phyloP scores from a whole-genome alignment of 1,140 invertebrate genomes.

The Popillia japonica region DNA sequence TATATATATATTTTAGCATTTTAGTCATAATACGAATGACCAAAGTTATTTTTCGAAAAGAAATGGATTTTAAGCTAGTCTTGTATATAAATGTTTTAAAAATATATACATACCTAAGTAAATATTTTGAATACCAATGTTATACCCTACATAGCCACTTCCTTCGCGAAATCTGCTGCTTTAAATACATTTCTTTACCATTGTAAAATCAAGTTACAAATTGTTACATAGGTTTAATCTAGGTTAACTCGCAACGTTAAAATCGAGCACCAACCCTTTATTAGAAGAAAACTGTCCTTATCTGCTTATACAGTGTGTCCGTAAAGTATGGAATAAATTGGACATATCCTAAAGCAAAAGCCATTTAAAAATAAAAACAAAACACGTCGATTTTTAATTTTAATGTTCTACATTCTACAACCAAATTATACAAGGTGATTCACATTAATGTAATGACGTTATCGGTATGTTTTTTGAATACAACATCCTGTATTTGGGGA shows the following conservation, averaged over 20 bases:
- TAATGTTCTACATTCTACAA: too few species aligned
- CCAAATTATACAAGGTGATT: too few species aligned
- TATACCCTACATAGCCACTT: background rate
- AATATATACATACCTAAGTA: background rate
- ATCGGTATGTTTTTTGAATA: too few species aligned
- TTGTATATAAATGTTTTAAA: conserved; percentile 24
- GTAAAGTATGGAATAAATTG: too few species aligned
- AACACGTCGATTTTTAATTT: too few species aligned
- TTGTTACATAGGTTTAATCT: background rate
- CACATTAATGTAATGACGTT: too few species aligned
- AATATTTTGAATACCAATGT: conserved; percentile 20
- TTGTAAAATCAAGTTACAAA: background rate
- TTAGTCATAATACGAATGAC: conserved; percentile 12
- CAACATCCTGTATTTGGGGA: too few species aligned
- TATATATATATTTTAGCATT: background rate
- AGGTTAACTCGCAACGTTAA: background rate
- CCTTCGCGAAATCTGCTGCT: background rate
- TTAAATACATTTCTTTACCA: too few species aligned
- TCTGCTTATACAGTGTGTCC: too few species aligned
- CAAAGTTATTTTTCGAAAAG: conserved; percentile 28
- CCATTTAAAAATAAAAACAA: too few species aligned
- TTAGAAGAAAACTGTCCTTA: too few species aligned
- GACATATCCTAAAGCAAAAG: too few species aligned
- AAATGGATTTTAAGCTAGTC: conserved; percentile 1
- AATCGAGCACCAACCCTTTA: background rate